Base-by-base conservation (phyloP, 1,140 invertebrate genomes). In the Andrena cerasifolii region DNA sequence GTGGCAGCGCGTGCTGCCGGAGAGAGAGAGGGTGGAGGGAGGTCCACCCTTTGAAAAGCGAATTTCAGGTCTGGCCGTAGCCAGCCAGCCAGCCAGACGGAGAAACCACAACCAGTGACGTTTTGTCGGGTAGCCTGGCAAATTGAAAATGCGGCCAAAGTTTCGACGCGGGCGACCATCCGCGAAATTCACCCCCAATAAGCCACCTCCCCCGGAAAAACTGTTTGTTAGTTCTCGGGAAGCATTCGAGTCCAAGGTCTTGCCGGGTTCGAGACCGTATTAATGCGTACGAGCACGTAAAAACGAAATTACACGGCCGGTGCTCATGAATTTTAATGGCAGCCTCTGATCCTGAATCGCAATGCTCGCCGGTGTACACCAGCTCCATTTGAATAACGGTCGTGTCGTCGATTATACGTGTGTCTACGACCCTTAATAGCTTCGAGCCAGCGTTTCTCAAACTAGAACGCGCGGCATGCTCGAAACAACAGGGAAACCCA, bases 21-120 rank as follows among this genome's bases (percentile, higher is more conserved):
- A 59, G 8, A 56, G 18, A 14, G 56, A 1, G 8, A 5, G 33
- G 10, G n/a, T 10, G 10, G 6, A n/a, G 31, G 8, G 21, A 59
- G 21, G 6, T 14, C 49, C 51, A 53, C 33, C 81, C 62, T 82
- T 83, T 83, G 81, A 82, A 78, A 82, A 53, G 33, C 54, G 67
- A 70, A 62, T 82, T 79, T 73, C 63, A n/a, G 54, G 33, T 51
- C 63, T 51, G 70, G 53, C 63, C 58, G 28, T 16, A 53, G 40
- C 45, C 43, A 77, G 14, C 51, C 68, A 53, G 61, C 36, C 43
- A 77, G n/a, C 51, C 68, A 53, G 61, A 71, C 68, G 43, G 49
- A 73, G 75, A 78, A 82, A 78, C 74, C 81, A 45, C 79, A 66
- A 2, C 33, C 62, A 14, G 43, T 53, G 51, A 76, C 72, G 67